These are phyloP conservation scores for Tromatobia lineatoria DNA, from an alignment of 2,888 invertebrate genomes.

Conservation along the genomic window DNA sequence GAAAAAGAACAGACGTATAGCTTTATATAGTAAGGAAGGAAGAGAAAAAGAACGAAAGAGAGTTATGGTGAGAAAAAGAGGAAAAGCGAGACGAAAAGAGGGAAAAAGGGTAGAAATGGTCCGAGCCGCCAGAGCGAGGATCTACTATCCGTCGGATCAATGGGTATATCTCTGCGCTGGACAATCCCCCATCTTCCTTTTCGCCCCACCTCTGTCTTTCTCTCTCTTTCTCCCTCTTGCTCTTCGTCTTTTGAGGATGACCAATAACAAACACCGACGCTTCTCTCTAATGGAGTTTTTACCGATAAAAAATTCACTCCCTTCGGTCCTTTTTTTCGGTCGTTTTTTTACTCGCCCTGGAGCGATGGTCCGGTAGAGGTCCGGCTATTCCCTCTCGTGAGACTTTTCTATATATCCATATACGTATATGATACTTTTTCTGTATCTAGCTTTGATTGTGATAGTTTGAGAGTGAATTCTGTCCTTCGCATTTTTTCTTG, in stretches of 20 bases:
- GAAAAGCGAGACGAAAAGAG: conserved; percentile 58
- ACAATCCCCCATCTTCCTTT: conserved; percentile 76
- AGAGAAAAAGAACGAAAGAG: conserved; percentile 54
- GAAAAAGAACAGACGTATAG: conserved; percentile 60
- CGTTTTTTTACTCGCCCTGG: conserved; percentile 62
- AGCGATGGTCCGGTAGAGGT: conserved; percentile 61
- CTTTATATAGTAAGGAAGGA: conserved; percentile 44
- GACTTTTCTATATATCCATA: conserved; percentile 37
- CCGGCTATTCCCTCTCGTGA: conserved; percentile 50
- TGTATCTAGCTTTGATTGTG: conserved; percentile 12
- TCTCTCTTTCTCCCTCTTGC: conserved; percentile 35
- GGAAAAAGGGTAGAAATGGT: conserved; percentile 71
- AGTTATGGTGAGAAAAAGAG: conserved; percentile 59
- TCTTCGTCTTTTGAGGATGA: conserved; percentile 81
- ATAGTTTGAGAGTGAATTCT: background rate
- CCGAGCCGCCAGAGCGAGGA: conserved; percentile 70
- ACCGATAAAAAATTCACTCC: conserved; percentile 85
- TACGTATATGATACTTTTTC: conserved; percentile 23
- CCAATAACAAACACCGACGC: conserved; percentile 84
- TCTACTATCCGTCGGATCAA: conserved; percentile 81
- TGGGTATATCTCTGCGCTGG: conserved; percentile 81
- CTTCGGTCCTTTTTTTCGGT: conserved; percentile 76
- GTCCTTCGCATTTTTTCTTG: background rate
- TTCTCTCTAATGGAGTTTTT: conserved; percentile 85
- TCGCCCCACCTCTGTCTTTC: conserved; percentile 9